Percentiles rank a stretch among this genome's conserved stretches.
These are phyloP conservation scores for Pogonophryne albipinna DNA, from an alignment of 2,797 vertebrate genomes.

Conservation along the genomic window DNA sequence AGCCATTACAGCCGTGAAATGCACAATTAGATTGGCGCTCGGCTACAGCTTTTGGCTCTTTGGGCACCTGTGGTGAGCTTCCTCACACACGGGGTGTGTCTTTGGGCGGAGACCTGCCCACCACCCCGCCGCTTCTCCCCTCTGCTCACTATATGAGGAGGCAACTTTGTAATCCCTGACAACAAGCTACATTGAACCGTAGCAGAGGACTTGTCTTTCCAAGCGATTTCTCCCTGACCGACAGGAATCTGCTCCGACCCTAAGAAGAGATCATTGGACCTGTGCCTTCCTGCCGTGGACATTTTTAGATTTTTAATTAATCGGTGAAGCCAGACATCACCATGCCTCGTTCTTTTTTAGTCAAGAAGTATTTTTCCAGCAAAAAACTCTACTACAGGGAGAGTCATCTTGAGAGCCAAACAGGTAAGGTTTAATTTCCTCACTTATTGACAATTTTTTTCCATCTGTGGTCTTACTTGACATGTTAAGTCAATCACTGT, in stretches of 20 bases:
- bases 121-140: constrained; percentile 45
- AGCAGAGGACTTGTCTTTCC: background rate
- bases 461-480: constrained; percentile 4
- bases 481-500: background rate
- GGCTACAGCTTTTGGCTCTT: constrained; percentile 46
- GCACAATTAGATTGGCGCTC: constrained; percentile 47
- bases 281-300: constrained; percentile 9
- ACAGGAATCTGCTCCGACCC: background rate
- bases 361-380: constrained; percentile 93
- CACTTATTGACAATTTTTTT: background rate
- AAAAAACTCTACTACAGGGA: constrained; percentile 95
- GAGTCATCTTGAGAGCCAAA: constrained; percentile 87
- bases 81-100: constrained; percentile 70
- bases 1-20: constrained; percentile 48
- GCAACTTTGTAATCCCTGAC: constrained; percentile 29
- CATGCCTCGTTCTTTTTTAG: constrained; percentile 97
- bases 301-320: background rate
- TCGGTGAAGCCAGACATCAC: constrained; percentile 53
- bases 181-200: constrained; percentile 1
- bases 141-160: constrained; percentile 76
- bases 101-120: constrained; percentile 67
- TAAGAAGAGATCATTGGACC: background rate
- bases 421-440: constrained; percentile 79
- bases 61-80: constrained; percentile 71
- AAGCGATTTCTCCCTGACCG: background rate